Evolutionary conservation across 2,797 vertebrate genomes (phyloP), one percentile per base, ranked within the genome.

Genomic region (Phoebastria nigripes): DNA sequence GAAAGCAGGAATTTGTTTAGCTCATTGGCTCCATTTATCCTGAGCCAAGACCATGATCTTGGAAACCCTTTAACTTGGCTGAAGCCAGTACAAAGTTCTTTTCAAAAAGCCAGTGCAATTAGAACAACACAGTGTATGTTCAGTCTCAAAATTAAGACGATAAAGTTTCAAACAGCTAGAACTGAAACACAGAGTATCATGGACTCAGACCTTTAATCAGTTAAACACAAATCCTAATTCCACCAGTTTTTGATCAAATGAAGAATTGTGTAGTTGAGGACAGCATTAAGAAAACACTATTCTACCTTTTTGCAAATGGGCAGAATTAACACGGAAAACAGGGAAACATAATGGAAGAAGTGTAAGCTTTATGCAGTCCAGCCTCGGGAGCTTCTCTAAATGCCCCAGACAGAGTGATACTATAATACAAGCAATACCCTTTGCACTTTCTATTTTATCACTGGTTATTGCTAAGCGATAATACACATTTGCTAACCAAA

Each of bases 21-120:
- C 81, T 97, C 94, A 96, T 96, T 97, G 93, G 90, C 95, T 95
- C 93, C 78, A 94, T 96, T 97, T 97, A 96, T 94, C 85, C 77
- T 66, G 92, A 96, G 88, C 92, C 86, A 96, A 92, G 94, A 94
- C 94, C 63, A 83, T 95, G 88, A 95, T 95, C 92, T 94, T 97
- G 90, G 94, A 97, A 96, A 92, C 86, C 93, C 82, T 96, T 94
- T 90, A 95, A 93, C 87, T 97, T 95, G 95, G 73, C 91, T 97
- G 93, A 93, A 93, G 94, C 39, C 76, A 90, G 90, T 77, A 89
- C 90, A 95, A 95, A 97, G 94, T 93, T 95, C 86, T 96, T 96
- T 96, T 94, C 74, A 92, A 94, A 95, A 93, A 96, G 91, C 88
- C 95, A 92, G 65, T 89, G 94, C 95, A 97, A 95, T 95, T 94